A percentile compares a stretch with the other conserved stretches of the same genome.
Evolutionary conservation across 2,888 invertebrate genomes (phyloP).

Genomic region (Cerastis leucographa): DNA sequence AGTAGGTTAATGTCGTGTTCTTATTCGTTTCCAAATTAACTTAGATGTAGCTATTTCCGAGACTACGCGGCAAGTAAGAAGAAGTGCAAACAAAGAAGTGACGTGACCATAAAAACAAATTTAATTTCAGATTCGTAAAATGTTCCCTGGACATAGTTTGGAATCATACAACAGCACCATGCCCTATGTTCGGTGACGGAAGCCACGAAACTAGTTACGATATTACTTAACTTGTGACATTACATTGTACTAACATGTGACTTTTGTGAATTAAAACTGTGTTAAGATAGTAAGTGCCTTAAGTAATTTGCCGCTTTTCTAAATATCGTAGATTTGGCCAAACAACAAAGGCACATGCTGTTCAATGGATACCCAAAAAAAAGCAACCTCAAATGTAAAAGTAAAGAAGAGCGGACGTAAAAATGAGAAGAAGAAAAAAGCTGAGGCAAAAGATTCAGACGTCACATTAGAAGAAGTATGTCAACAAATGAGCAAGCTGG

Average conservation of each 20-base stretch:
- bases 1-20: neutral
- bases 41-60: constrained; percentile 31
- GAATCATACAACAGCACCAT: constrained; percentile 72
- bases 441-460: constrained; percentile 69
- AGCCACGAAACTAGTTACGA: constrained; percentile 76
- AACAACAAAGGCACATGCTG: constrained; percentile 78
- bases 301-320: constrained; percentile 71
- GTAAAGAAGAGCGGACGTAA: constrained; percentile 78
- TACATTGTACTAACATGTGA: constrained; percentile 81
- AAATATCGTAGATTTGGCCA: constrained; percentile 69
- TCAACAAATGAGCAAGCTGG: constrained; percentile 72
- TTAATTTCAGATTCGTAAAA: constrained; percentile 80
- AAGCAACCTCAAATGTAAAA: constrained; percentile 75
- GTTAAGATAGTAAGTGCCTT: constrained; percentile 63
- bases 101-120: constrained; percentile 67
- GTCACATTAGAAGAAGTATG: constrained; percentile 72
- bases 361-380: constrained; percentile 86
- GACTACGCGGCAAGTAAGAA: constrained; percentile 45
- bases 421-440: constrained; percentile 88
- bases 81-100: constrained; percentile 45
- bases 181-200: constrained; percentile 81
- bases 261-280: constrained; percentile 76
- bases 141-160: constrained; percentile 75
- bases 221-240: constrained; percentile 78
- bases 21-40: constrained; percentile 2